Base-by-base conservation (phyloP, 2,113 vertebrate genomes). In the Oplegnathus fasciatus region DNA sequence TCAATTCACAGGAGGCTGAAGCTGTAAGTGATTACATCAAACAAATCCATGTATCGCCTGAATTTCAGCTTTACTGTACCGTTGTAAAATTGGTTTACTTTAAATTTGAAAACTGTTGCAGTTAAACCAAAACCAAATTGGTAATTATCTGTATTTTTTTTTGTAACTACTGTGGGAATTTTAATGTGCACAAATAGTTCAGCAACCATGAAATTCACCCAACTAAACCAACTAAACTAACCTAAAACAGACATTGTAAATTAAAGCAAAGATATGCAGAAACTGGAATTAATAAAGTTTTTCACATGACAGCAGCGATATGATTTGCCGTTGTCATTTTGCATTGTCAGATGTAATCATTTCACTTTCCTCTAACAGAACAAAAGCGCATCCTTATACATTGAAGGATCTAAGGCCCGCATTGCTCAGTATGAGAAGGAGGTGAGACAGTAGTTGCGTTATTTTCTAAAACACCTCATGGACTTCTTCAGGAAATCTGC, bases 1-100 rank as follows among this genome's bases (percentile, higher is more conserved):
- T 99, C 65, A 91, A 94, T 67, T 52, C 91, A 17, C 97, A 98
- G 87, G 97, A 99, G 84, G 86, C 93, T 58, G 98, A 98, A 83
- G 74, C 97, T 86, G 98, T 99, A 84, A 97, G 98, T 97, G 9
- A 73, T 55, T 8, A 32, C 3, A 14, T 55, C 34, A 73, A 57
- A 37, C 2, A 64, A 34, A 57, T 52, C 20, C 1, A 65, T 30
- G 3, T 22, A 10, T 73, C 48, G 20, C 6, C 26, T 52, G 3
- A 28, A 32, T 34, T 44, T 28, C 14, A 13, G 13, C 1, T 79
- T 70, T 34, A 34, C 9, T 76, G 8, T 37, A 17, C 17, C 0
- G 15, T 10, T 42, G 13, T 44, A 46, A 24, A 20, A 30, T 52
- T 0, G 17, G 11, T 28, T 68, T 15, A 2, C 9, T 42, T 72